These are phyloP conservation scores for Drosophila pseudotalamancana DNA, from an alignment of 2,888 invertebrate genomes.

Conservation along the genomic window DNA sequence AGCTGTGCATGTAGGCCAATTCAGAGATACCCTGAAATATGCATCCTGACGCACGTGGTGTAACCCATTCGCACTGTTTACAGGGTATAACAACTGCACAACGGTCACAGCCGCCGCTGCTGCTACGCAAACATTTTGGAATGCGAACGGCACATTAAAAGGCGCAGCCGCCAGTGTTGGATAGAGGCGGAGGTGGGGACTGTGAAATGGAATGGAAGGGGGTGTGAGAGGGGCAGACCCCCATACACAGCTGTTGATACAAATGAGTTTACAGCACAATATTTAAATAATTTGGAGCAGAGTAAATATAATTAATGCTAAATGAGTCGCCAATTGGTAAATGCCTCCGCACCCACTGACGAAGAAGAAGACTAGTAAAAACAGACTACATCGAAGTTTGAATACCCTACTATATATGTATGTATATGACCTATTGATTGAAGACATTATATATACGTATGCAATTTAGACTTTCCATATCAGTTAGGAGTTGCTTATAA, in stretches of 20 bases:
- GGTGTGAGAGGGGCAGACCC: not conserved
- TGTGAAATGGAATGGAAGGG: not conserved
- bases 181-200: not conserved
- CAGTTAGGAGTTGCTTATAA: too few relatives aligned
- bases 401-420: not conserved
- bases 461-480: not conserved
- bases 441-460: too few relatives aligned
- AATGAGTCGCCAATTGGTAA: slow-evolving; percentile 57
- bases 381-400: not conserved
- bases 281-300: slow-evolving; percentile 8
- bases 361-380: not conserved
- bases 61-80: not conserved
- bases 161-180: not conserved
- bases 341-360: not conserved
- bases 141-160: slow-evolving; percentile 43
- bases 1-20: too few relatives aligned
- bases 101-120: slow-evolving; percentile 10
- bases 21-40: too few relatives aligned
- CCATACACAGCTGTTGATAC: slow-evolving; percentile 14
- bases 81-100: slow-evolving; percentile 7
- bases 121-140: slow-evolving; percentile 41
- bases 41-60: too few relatives aligned
- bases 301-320: slow-evolving; percentile 62
- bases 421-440: not conserved
- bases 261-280: slow-evolving; percentile 37